Evolutionary conservation across 2,888 invertebrate genomes (phyloP).

Genomic region (Pardosa pseudoannulata): DNA sequence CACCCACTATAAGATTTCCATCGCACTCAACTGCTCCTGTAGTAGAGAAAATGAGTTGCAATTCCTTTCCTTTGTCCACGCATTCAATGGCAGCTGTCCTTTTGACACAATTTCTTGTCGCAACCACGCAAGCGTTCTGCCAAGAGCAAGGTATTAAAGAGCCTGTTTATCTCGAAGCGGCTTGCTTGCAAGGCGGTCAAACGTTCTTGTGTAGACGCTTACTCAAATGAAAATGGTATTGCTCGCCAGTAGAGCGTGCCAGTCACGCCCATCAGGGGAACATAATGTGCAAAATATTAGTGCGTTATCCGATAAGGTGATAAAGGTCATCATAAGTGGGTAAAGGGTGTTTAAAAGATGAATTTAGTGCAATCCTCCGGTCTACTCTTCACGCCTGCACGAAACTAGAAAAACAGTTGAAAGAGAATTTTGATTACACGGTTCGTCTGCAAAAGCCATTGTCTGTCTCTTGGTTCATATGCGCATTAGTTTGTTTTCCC

Average conservation of each 20-base stretch:
- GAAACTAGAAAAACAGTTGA: no score
- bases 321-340: conserved; percentile 12
- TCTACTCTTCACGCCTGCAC: no score
- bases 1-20: no score
- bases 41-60: not conserved
- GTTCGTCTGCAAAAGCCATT: no score
- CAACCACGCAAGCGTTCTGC: not conserved
- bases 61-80: not conserved
- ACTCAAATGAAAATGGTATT: not conserved
- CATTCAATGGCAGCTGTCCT: not conserved
- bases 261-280: not conserved
- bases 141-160: not conserved
- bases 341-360: not conserved
- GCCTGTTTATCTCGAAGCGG: not conserved
- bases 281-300: not conserved
- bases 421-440: no score
- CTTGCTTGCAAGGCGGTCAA: not conserved
- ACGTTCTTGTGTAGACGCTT: not conserved
- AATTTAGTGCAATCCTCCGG: not conserved
- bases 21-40: not conserved
- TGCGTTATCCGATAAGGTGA: not conserved
- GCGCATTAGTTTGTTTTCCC: no score
- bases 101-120: conserved; percentile 12
- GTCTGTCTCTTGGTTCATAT: no score
- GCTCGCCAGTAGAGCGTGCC: not conserved